Percentiles rank a stretch among this genome's conserved stretches.
phyloP scores from a whole-genome alignment of 92 coral and sea anemone genomes.

The Muricea muricata region DNA sequence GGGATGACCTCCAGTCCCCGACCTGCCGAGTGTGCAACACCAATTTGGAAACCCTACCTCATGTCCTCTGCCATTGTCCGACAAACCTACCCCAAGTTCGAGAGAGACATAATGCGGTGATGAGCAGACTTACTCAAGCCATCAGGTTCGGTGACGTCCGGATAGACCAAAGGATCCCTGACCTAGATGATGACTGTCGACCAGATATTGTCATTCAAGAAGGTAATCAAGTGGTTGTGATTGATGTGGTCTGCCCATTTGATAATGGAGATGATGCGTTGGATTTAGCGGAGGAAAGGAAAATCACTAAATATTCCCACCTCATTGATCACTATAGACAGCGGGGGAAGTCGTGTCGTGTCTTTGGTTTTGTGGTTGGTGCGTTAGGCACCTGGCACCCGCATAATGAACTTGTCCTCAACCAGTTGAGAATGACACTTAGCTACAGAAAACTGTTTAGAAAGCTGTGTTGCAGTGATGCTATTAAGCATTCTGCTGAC shows the following conservation, averaged over 20 bases:
- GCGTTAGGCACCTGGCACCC: slow-evolving; percentile 8
- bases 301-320: background rate
- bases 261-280: background rate
- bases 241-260: slow-evolving; percentile 6
- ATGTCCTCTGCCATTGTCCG: background rate
- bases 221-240: background rate
- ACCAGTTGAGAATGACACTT: background rate
- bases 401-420: background rate
- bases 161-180: background rate
- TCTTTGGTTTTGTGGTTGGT: slow-evolving; percentile 21
- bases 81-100: background rate
- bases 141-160: slow-evolving; percentile 2
- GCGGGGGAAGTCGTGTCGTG: background rate
- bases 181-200: background rate
- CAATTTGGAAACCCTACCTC: no score
- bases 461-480: slow-evolving; percentile 3
- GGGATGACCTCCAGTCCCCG: background rate
- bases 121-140: background rate
- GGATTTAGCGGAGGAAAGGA: background rate
- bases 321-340: background rate
- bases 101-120: background rate
- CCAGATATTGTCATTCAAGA: slow-evolving; percentile 3
- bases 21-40: background rate
- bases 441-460: background rate
- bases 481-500: slow-evolving; percentile 2